Base-by-base conservation (phyloP, 2,888 invertebrate species). In the Ceriagrion tenellum region DNA sequence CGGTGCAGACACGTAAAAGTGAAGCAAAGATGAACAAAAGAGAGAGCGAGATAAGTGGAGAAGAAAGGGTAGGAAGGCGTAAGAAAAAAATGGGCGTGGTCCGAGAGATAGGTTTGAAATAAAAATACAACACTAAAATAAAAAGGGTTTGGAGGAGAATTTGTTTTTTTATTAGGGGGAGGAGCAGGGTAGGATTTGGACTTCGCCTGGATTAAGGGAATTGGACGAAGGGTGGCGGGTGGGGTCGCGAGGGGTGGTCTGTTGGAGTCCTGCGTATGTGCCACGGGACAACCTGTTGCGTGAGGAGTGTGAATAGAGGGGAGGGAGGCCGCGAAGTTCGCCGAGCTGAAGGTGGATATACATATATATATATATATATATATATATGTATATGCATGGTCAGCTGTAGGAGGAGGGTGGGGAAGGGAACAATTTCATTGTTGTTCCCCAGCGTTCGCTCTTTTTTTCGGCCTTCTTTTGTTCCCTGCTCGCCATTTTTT, bases 221-320 rank as follows among this genome's bases (percentile, higher is more conserved):
- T 35, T 81, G 81, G 81, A 81, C 81, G 81, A 35, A 16, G 81
- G 81, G 56, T 1, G 59, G 59, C 0, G 81, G 81, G 56, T 1
- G 59, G 59, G 59, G 56, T 59, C 4, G 35, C 20, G 35, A 63
- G 91, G 63, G 63, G 16, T 13, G 47, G 47, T 47, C 8, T 59
- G 63, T 13, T 47, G 69, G 93, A 35, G 20, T 63, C 26, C 40
- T 63, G 69, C 69, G 74, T 47, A 91, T 40, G 40, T 35, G 91
- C 63, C 63, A 47, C 93, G 59, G 69, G 63, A 69, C 93, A 93
- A 93, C 93, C 93, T 93, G 93, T 93, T 93, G 93, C 69, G 93
- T 69, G 69, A 93, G n/a, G 47, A 18, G 74, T 13, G 89, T 10
- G 89, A 55, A 23, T 16, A 2, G 13, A 16, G 2, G 59, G 40